Evolutionary conservation across 2,113 vertebrate genomes (phyloP).

Genomic region (Mus pahari): DNA sequence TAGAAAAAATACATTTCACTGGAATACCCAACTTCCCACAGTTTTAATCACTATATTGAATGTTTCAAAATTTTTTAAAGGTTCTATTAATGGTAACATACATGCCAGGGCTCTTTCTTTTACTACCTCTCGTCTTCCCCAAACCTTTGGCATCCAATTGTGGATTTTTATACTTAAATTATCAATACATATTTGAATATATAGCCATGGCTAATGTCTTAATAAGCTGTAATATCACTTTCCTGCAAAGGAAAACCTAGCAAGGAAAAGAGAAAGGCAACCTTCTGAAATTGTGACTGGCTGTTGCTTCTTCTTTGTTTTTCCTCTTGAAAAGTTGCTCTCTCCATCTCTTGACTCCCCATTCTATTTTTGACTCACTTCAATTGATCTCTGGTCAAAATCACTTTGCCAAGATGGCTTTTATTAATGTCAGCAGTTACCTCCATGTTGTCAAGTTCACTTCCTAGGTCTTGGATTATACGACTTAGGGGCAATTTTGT

Average conservation of each 20-base stretch:
- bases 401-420: not conserved
- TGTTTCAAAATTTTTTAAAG: not conserved
- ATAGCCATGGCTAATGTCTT: not conserved
- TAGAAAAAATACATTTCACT: not conserved
- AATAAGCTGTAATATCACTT: not conserved
- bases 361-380: slow-evolving; percentile 4
- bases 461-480: not conserved
- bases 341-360: not conserved
- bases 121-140: not conserved
- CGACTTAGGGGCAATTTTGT: not conserved
- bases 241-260: not conserved
- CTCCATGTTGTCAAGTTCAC: slow-evolving; percentile 7
- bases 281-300: not conserved
- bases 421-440: slow-evolving; percentile 23
- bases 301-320: not conserved
- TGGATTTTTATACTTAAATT: not conserved
- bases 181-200: not conserved
- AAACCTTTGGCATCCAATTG: not conserved
- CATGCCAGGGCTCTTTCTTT: too few relatives aligned
- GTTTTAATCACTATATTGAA: not conserved
- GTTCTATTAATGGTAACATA: not conserved
- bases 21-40: not conserved
- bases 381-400: not conserved
- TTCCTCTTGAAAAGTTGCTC: not conserved
- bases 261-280: not conserved